Evolutionary conservation across 2,113 vertebrate species (phyloP).

Genomic region (Cyanoderma ruficeps): DNA sequence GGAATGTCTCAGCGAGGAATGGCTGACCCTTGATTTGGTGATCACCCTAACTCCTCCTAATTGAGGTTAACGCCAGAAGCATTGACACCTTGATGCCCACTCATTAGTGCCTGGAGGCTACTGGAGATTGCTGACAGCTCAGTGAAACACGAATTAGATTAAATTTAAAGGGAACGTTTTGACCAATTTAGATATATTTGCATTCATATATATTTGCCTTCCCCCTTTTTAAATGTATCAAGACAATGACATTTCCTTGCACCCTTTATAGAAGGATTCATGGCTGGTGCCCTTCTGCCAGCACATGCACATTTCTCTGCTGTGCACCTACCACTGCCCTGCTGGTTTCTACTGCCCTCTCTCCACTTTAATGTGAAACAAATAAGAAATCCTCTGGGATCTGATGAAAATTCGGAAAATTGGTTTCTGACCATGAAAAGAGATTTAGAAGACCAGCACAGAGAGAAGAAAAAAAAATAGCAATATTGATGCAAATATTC

Average conservation of each 20-base stretch:
- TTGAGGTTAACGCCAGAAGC: conserved; percentile 58
- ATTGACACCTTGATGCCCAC: conserved; percentile 43
- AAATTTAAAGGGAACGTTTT: not conserved
- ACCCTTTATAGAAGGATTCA: not conserved
- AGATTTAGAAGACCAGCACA: not conserved
- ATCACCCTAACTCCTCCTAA: conserved; percentile 46
- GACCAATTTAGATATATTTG: conserved; percentile 1
- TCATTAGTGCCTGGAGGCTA: conserved; percentile 39
- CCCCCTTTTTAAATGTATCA: not conserved
- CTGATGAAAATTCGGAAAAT: not conserved
- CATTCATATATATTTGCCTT: not conserved
- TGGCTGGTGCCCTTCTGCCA: not conserved
- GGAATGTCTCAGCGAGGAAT: conserved; percentile 20
- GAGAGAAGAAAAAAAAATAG: not conserved
- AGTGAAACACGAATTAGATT: not conserved
- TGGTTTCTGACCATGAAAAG: not conserved
- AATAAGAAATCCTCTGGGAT: not conserved
- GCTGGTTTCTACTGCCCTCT: not conserved
- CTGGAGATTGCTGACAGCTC: not conserved
- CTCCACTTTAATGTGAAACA: not conserved
- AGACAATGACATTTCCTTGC: not conserved
- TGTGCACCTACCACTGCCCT: not conserved
- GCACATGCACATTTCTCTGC: not conserved
- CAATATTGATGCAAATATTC: not conserved
- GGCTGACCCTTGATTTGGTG: conserved; percentile 11